A percentile compares a stretch with the other conserved stretches of the same genome.
These are phyloP conservation scores for Crotalus viridis DNA, from an alignment of 2,113 vertebrate genomes.

Conservation along the genomic window DNA sequence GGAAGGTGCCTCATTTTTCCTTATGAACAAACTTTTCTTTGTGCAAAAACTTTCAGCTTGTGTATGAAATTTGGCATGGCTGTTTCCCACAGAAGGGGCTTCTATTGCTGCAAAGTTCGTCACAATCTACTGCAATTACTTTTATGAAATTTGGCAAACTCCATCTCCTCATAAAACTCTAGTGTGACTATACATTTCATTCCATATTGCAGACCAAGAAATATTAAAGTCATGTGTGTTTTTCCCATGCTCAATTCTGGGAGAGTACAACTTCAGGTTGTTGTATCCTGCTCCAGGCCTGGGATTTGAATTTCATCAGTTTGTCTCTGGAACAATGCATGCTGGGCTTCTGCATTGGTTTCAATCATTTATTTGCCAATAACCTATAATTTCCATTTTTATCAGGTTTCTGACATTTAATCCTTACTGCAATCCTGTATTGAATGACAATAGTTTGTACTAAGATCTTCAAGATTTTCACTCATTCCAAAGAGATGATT, in stretches of 20 bases:
- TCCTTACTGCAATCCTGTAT: not conserved
- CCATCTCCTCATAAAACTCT: not conserved
- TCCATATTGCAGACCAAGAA: not conserved
- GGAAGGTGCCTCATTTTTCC: not conserved
- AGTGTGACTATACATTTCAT: not conserved
- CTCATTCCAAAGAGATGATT: not conserved
- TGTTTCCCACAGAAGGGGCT: not conserved
- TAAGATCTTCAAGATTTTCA: not conserved
- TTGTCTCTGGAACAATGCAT: not conserved
- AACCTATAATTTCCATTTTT: not conserved
- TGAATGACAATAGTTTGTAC: not conserved
- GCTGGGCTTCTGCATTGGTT: not conserved
- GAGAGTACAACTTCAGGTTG: not conserved
- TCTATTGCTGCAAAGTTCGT: not conserved
- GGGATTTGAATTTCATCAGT: not conserved
- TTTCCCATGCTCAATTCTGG: not conserved
- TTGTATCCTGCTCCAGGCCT: not conserved
- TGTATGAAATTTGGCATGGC: not conserved
- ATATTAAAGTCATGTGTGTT: not conserved
- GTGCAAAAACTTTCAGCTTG: not conserved
- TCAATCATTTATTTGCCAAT: not conserved
- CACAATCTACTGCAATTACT: not conserved
- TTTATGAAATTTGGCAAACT: not conserved
- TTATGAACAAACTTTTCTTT: not conserved
- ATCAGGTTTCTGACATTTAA: not conserved